Evolutionary conservation across 2,888 invertebrate genomes (phyloP).

Genomic region (Drosophila neoperkinsi): DNA sequence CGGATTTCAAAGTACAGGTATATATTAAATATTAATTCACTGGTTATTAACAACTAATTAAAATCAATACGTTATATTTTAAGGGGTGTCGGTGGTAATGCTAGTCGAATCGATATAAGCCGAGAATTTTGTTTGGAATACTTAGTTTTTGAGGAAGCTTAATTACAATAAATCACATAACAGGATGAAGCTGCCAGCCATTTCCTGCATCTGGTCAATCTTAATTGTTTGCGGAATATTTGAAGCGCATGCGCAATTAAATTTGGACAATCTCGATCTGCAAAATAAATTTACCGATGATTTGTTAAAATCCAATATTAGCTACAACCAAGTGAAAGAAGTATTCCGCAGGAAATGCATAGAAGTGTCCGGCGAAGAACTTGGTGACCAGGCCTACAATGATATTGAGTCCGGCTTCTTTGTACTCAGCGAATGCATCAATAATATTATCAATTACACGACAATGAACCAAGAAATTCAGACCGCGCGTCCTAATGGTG

Average conservation of each 20-base stretch:
- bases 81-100: slow-evolving; percentile 13
- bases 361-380: slow-evolving; percentile 87
- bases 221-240: slow-evolving; percentile 19
- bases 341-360: slow-evolving; percentile 89
- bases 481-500: slow-evolving; percentile 89
- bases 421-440: slow-evolving; percentile 87
- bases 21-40: slow-evolving; percentile 10
- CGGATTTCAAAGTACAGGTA: slow-evolving; percentile 50
- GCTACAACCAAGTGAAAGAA: slow-evolving; percentile 86
- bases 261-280: slow-evolving; percentile 65
- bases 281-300: slow-evolving; percentile 75
- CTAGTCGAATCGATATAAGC: slow-evolving; percentile 15
- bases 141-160: slow-evolving; percentile 12
- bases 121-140: slow-evolving; percentile 14
- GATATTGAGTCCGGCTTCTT: slow-evolving; percentile 85
- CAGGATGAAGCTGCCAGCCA: slow-evolving; percentile 40
- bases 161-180: slow-evolving; percentile 26
- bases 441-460: slow-evolving; percentile 87
- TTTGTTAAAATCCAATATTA: slow-evolving; percentile 74
- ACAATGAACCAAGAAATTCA: slow-evolving; percentile 89
- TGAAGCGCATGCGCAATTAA: slow-evolving; percentile 41
- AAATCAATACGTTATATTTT: slow-evolving; percentile 12
- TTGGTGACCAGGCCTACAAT: slow-evolving; percentile 86
- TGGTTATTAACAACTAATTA: slow-evolving; percentile 22
- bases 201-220: slow-evolving; percentile 27